Evolutionary conservation across 2,888 invertebrate genomes (phyloP), one percentile per base, ranked within the genome.

Genomic region (Epistrophella euchroma): DNA sequence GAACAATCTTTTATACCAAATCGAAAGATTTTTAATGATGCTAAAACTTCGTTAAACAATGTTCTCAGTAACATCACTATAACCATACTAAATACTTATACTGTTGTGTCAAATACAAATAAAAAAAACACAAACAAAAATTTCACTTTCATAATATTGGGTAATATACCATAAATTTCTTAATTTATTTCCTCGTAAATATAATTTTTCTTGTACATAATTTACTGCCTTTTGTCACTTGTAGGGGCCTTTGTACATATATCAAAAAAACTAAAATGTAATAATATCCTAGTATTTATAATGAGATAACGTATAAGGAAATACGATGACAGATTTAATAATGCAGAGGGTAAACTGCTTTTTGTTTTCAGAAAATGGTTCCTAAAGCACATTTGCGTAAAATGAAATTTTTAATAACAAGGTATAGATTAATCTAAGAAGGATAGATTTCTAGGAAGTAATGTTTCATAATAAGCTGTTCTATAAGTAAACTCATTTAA

Each of bases 271-370:
- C 50, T 22, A 52, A 52, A 52, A 15, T 52, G 52, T 15, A 52
- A 52, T 13, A 25, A 52, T 25, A 25, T 25, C 22, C 13, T 52
- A 4, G 52, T 15, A 50, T 50, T 19, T 47, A 50, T 11, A 25
- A 25, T 52, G 52, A 52, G 5, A 40, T 15, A 47, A 11, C 11
- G 13, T 2, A 25, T 1, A 52, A 25, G 11, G 22, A 50, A 22
- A 19, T 17, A 22, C 50, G 52, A 52, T 52, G 52, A 22, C 6
- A 50, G 25, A 15, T 52, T 52, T 25, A 52, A 25, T 52, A 50
- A 52, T 52, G 0, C 15, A 7, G 25, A 22, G 5, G 22, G 11
- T 6, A 22, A 25, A 15, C 15, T 15, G 22, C 25, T 52, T 52
- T 22, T n/a, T n/a, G n/a, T n/a, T n/a, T 37, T 13, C 37, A 37